phyloP scores from a whole-genome alignment of 2,888 invertebrate genomes.

The Coremacera marginata region DNA sequence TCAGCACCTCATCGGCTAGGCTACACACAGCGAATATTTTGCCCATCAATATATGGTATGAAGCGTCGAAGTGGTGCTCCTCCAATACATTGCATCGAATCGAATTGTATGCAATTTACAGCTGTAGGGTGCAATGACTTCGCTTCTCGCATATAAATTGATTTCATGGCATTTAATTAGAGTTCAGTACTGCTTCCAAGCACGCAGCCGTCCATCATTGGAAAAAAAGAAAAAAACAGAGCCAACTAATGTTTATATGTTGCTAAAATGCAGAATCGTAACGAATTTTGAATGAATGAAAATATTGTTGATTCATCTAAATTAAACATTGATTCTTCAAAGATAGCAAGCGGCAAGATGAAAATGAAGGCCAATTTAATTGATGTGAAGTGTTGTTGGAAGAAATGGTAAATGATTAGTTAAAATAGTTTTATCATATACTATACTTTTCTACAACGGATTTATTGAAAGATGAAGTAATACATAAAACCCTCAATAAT shows the following conservation, averaged over 20 bases:
- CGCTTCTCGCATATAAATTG: conserved; percentile 33
- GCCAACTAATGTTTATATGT: too few species aligned
- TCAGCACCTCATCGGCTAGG: neutral
- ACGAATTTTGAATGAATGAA: neutral
- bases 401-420: too few species aligned
- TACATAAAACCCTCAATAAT: too few species aligned
- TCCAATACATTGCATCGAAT: neutral
- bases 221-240: neutral
- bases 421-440: too few species aligned
- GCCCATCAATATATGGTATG: neutral
- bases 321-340: too few species aligned
- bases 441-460: too few species aligned
- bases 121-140: conserved; percentile 40
- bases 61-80: conserved; percentile 8
- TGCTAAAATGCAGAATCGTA: too few species aligned
- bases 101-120: conserved; percentile 18
- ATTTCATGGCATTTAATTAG: conserved; percentile 40
- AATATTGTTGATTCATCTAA: neutral
- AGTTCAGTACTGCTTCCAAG: conserved; percentile 18
- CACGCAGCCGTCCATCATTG: neutral
- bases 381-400: too few species aligned
- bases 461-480: too few species aligned
- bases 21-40: neutral
- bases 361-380: too few species aligned
- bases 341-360: too few species aligned